Evolutionary conservation across 2,113 vertebrate genomes (phyloP).

Genomic region (Calidris pugnax): DNA sequence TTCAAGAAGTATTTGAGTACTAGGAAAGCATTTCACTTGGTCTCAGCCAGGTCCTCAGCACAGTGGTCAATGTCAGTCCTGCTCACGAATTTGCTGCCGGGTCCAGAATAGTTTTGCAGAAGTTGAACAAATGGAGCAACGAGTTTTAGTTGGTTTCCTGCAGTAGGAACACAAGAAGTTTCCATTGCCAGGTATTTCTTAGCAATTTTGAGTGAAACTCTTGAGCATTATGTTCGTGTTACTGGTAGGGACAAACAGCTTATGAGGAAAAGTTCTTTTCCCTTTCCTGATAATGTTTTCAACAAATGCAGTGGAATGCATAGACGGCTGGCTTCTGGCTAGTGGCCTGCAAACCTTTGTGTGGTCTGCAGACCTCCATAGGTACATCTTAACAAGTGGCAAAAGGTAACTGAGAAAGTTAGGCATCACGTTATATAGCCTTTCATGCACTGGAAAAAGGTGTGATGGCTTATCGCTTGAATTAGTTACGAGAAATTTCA

Average conservation of each 20-base stretch:
- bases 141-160: background rate
- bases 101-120: background rate
- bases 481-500: background rate
- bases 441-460: background rate
- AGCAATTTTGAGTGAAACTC: background rate
- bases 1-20: background rate
- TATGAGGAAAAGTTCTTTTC: background rate
- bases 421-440: background rate
- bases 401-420: background rate
- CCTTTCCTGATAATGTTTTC: background rate
- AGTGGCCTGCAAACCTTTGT: background rate
- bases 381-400: background rate
- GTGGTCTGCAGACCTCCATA: background rate
- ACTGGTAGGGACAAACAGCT: background rate
- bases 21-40: background rate
- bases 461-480: background rate
- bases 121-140: background rate
- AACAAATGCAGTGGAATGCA: background rate
- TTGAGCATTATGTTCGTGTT: background rate
- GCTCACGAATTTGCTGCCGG: background rate
- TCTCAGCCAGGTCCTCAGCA: background rate
- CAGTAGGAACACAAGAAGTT: accelerated
- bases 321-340: background rate
- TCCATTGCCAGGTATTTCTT: background rate
- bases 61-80: background rate